These are phyloP conservation scores for Orgyia antiqua DNA, from an alignment of 2,888 invertebrate genomes.

Conservation along the genomic window DNA sequence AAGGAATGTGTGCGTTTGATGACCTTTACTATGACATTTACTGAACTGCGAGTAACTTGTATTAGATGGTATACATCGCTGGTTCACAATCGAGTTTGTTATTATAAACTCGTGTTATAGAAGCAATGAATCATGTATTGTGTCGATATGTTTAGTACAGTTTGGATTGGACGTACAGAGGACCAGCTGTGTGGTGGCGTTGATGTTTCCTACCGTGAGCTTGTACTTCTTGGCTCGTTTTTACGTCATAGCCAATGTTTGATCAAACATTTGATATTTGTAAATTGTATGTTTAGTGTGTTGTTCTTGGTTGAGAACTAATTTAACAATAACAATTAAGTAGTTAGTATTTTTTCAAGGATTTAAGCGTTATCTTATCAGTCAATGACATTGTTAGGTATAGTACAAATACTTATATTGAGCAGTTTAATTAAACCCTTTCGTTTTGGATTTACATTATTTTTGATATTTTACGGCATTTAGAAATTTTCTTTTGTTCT, in stretches of 20 bases:
- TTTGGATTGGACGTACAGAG: constrained; percentile 23
- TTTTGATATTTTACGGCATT: too few relatives aligned
- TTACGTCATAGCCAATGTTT: constrained; percentile 28
- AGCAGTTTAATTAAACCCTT: too few relatives aligned
- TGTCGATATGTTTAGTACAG: too few relatives aligned
- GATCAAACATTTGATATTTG: constrained; percentile 22
- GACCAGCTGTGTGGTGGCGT: constrained; percentile 57
- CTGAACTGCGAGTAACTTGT: neutral
- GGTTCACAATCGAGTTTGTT: neutral
- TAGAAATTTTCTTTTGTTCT: too few relatives aligned
- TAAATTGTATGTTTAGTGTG: neutral
- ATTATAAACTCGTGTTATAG: neutral
- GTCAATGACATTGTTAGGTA: constrained; percentile 11
- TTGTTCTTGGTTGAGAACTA: constrained; percentile 6
- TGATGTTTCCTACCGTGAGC: constrained; percentile 54
- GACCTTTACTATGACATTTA: constrained; percentile 10
- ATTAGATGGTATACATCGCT: constrained; percentile 4
- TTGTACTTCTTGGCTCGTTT: constrained; percentile 36
- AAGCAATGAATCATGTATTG: constrained; percentile 25
- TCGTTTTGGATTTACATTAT: too few relatives aligned
- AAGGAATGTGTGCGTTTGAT: constrained; percentile 27
- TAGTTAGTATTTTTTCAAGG: constrained; percentile 3
- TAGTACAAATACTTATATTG: too few relatives aligned
- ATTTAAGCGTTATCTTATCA: constrained; percentile 17
- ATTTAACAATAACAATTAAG: constrained; percentile 13